phyloP scores from a whole-genome alignment of 1,140 invertebrate species.

The Trachymyrmex septentrionalis region DNA sequence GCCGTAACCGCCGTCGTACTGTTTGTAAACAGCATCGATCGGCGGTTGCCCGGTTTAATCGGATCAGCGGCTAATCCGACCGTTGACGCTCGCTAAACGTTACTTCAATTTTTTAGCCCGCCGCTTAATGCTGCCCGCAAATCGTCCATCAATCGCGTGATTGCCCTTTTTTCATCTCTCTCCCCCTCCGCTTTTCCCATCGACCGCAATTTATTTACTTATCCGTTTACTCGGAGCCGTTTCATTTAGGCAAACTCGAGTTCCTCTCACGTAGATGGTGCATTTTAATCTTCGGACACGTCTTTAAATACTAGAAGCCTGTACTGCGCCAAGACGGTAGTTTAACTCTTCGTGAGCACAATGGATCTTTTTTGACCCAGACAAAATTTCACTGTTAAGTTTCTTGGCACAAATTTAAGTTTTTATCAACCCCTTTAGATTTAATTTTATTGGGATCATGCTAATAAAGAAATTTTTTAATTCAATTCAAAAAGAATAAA shows the following conservation, averaged over 20 bases:
- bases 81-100: slow-evolving; percentile 57
- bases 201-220: slow-evolving; percentile 52
- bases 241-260: neutral
- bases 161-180: slow-evolving; percentile 15
- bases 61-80: slow-evolving; percentile 56
- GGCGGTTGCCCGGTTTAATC: slow-evolving; percentile 49
- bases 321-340: neutral
- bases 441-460: too few relatives aligned
- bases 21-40: slow-evolving; percentile 64
- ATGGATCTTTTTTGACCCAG: too few relatives aligned
- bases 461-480: too few relatives aligned
- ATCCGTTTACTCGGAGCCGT: neutral
- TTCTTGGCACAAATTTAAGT: too few relatives aligned
- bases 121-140: slow-evolving; percentile 46
- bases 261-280: neutral
- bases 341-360: neutral
- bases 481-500: too few relatives aligned
- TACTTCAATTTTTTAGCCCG: slow-evolving; percentile 57
- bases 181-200: neutral
- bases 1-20: slow-evolving; percentile 21
- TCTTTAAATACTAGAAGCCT: neutral
- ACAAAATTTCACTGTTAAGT: too few relatives aligned
- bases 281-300: neutral
- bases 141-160: slow-evolving; percentile 56
- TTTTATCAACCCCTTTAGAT: too few relatives aligned